Conservation (phyloP, 2,113 vertebrate species). For the Oncorhynchus tshawytscha region DNA sequence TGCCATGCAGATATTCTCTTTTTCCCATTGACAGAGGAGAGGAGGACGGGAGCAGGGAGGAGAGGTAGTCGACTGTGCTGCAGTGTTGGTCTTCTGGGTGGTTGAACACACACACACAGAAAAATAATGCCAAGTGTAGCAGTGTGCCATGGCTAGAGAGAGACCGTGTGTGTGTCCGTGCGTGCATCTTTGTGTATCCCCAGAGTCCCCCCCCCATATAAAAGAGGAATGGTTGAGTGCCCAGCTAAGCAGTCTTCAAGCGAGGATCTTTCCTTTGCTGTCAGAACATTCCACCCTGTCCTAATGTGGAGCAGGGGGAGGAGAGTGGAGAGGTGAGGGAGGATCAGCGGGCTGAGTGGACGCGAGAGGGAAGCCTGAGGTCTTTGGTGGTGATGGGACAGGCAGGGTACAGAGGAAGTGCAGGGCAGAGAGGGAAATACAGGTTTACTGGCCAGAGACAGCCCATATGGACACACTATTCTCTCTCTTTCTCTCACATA, state of each 20-base stretch:
- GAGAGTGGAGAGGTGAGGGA: conserved; percentile 4
- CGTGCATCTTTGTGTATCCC: background rate
- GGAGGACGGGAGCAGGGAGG: conserved; percentile 20
- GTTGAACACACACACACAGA: background rate
- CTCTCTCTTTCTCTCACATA: no score
- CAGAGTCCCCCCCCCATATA: conserved; percentile 3
- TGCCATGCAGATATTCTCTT: conserved; percentile 49
- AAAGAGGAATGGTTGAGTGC: conserved; percentile 17
- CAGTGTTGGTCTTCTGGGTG: background rate
- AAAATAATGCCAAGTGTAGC: conserved; percentile 15
- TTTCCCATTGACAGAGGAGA: background rate
- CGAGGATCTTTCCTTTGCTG: conserved; percentile 9
- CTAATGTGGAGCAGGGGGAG: conserved; percentile 20
- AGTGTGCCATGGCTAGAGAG: conserved; percentile 1
- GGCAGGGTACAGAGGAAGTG: conserved; percentile 30
- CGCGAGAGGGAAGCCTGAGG: conserved; percentile 17
- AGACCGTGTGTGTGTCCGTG: background rate
- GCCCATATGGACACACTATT: no score
- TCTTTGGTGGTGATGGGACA: conserved; percentile 30
- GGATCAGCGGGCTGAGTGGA: background rate
- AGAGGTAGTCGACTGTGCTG: conserved; percentile 3
- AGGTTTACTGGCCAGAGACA: conserved; percentile 36
- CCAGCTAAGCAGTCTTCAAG: conserved; percentile 47
- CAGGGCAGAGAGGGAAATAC: conserved; percentile 16
- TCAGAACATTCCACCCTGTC: conserved; percentile 41